Evolutionary conservation across 2,888 invertebrate species (phyloP), one percentile per base, ranked within the genome.

Genomic region (Noctua comes): DNA sequence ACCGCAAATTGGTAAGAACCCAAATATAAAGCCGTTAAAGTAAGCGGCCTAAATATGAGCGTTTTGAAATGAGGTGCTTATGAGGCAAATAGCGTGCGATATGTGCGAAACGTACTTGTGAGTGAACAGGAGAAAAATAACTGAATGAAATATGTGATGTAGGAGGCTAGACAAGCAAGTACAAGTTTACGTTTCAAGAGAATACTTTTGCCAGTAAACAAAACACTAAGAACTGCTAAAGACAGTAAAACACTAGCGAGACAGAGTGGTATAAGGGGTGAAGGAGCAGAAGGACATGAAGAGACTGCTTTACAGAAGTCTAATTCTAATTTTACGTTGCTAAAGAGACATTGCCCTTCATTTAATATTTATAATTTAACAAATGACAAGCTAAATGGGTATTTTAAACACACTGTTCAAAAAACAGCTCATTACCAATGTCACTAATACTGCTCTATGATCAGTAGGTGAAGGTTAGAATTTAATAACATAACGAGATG

Each of bases 1-100:
- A 83, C 88, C 86, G 73, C 79, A 84, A 87, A 88, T 84, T 82
- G 78, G 70, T 82, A 80, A 72, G 72, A 78, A 36, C 76, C 70
- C 69, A 74, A 88, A 83, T 66, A 76, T 82, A 65, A 72, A 69
- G 64, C 62, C 62, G 70, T 68, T 77, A 83, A 79, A 54, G 64
- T 79, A 62, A 82, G 79, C n/a, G 51, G 51, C 76, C 79, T 76
- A 83, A 73, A 83, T 76, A 73, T 59, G 31, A 54, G 6, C 21
- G 48, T 75, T 77, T 76, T 74, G 54, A 69, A 77, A 82, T 72
- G n/a, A 66, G 54, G 68, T 21, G n/a, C 36, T 51, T 36, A 76
- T 59, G 64, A 68, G 18, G 65, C 43, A 71, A 85, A 82, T 43
- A 43, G 31, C 64, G 21, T n/a, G n/a, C n/a, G 66, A 43, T 66